Conservation (phyloP, 2,797 vertebrate species). For the Macropodus opercularis region DNA sequence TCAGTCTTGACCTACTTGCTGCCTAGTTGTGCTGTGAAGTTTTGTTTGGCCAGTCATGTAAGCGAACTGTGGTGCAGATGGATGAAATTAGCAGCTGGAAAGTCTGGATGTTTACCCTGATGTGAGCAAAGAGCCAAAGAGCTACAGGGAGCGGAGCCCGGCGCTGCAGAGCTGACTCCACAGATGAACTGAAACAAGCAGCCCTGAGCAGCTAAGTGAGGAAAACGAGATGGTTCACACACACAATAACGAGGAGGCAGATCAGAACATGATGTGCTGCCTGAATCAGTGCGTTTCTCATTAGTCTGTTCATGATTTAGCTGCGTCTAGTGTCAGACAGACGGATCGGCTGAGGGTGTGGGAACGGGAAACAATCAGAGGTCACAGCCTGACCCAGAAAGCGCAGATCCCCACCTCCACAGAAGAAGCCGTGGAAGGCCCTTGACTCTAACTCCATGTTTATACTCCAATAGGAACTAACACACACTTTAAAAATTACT, state of each 20-base stretch:
- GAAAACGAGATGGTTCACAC: too few relatives aligned
- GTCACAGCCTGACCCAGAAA: conserved; percentile 58
- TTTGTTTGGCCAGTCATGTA: not conserved
- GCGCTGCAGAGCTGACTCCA: conserved; percentile 43
- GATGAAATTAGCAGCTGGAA: conserved; percentile 16
- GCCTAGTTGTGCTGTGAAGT: not conserved
- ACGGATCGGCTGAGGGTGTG: conserved; percentile 26
- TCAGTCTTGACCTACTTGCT: not conserved
- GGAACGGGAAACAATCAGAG: conserved; percentile 18
- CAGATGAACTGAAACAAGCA: conserved; percentile 57
- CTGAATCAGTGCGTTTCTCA: not conserved
- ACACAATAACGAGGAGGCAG: conserved; percentile 53
- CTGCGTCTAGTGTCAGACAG: not conserved
- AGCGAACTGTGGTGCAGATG: conserved; percentile 2
- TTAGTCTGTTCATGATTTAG: conserved; percentile 17
- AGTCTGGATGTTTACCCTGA: conserved; percentile 38
- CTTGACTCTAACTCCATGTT: not conserved
- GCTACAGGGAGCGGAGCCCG: conserved; percentile 25
- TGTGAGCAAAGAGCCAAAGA: conserved; percentile 25
- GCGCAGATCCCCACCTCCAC: conserved; percentile 29
- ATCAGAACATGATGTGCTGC: too few relatives aligned
- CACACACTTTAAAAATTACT: not conserved
- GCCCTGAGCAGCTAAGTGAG: conserved; percentile 49
- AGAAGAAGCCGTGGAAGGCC: not conserved
- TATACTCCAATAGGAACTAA: not conserved